Base-by-base conservation (phyloP, 53 echinoderm and acorn worm genomes). In the Astropecten irregularis region DNA sequence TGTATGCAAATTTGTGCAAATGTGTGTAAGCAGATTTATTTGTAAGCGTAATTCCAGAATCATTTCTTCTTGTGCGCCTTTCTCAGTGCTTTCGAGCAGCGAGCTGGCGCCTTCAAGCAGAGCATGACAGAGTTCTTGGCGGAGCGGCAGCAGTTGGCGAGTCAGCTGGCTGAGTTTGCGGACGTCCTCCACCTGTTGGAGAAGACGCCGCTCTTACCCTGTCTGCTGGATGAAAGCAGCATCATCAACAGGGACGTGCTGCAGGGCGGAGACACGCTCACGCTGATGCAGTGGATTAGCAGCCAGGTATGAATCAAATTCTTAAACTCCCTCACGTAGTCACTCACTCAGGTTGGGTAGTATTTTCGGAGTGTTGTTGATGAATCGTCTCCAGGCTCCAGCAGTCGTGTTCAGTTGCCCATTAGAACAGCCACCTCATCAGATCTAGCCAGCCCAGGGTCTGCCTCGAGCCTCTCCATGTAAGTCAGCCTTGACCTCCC, bases 221-320 rank as follows among this genome's bases (percentile, higher is more conserved):
- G 91, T 35, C 83, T 96, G 19, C 48, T 83, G 21, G 84, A 59
- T 0, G 84, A 81, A 10, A 64, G 73, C 28, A 49, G 44, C 25
- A 33, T 82, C 6, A 13, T 62, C 33, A 48, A 32, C 32, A 42
- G 60, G 31, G 79, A 79, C 14, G 13, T 66, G 2, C 29, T 39
- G 32, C 40, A 77, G 33, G 82, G 55, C 0, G 64, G 31, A 31
- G 65, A 37, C 25, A 48, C 63, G 7, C 67, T 94, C 30, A 88
- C 91, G 0, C 88, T 96, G 15, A 86, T 96, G 89, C 84, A 89
- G 73, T 96, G 97, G 97, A 96, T 96, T 3, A 96, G 97, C 66
- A 93, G 91, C 48, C 97, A 96, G 97, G 96, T 96, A 79, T 20
- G 46, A 19, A n/a, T 27, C 33, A 20, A 66, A 51, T n/a, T n/a